Evolutionary conservation across 2,888 invertebrate genomes (phyloP).

Genomic region (Drosophila robusta): DNA sequence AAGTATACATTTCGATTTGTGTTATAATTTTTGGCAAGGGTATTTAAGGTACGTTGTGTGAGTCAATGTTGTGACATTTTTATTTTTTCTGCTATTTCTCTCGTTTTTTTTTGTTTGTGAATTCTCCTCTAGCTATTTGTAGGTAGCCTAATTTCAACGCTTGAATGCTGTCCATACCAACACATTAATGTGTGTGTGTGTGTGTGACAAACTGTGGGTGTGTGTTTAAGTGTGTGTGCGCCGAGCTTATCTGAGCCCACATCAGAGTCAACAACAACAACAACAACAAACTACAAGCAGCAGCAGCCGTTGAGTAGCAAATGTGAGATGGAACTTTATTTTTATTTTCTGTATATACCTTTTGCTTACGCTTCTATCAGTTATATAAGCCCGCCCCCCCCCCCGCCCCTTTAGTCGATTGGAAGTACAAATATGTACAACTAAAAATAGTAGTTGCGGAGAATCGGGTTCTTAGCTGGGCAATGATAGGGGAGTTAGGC

Average conservation of each 20-base stretch:
- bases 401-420: conserved; percentile 25
- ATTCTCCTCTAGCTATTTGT: conserved; percentile 54
- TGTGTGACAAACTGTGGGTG: conserved; percentile 3
- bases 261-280: conserved; percentile 51
- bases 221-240: conserved; percentile 34
- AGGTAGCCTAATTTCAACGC: conserved; percentile 79
- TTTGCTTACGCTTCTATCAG: conserved; percentile 1
- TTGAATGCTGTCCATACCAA: conserved; percentile 67
- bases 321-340: conserved; percentile 34
- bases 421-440: conserved; percentile 29
- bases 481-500: too few species aligned
- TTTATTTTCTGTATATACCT: neutral
- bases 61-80: neutral
- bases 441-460: conserved; percentile 14
- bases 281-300: conserved; percentile 29
- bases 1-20: too few species aligned
- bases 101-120: conserved; percentile 15
- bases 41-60: neutral
- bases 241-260: conserved; percentile 69
- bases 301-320: conserved; percentile 36
- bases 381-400: neutral
- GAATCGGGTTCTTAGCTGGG: conserved; percentile 1
- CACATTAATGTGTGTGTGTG: conserved; percentile 11
- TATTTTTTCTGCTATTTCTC: conserved; percentile 1
- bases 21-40: neutral